Base-by-base conservation (phyloP, 1,140 invertebrate genomes). In the Drosophila sucinea region DNA sequence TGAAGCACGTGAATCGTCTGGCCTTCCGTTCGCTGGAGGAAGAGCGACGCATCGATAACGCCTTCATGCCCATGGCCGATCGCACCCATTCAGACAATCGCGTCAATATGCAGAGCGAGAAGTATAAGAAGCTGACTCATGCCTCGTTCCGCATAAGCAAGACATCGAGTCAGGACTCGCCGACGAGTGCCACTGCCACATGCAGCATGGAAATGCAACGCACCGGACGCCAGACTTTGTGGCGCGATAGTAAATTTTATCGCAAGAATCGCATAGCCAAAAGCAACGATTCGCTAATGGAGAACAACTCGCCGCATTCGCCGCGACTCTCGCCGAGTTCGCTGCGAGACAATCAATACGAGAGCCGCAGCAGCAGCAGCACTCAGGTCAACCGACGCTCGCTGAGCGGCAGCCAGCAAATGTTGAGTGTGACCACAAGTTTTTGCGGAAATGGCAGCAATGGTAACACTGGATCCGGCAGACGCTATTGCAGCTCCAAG, bases 81-180 rank as follows among this genome's bases (percentile, higher is more conserved):
- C 91, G 91, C 57, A 92, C 91, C n/a, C 84, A 91, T 40, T 92
- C 91, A n/a, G 91, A 92, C 61, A 91, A 92, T 78, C 85, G 90
- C 29, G 91, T 92, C 29, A 91, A 92, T 23, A 85, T 90, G 78
- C 91, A 92, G 62, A 89, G 81, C 30, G 91, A 92, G 58, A 92
- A 92, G 61, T 92, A 92, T 38, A 92, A 92, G 58, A 92, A 92
- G 61, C 72, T 92, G 6, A 92, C 91, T 11, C 91, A 92, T 38
- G 77, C 90, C 55, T 91, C 91, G 8, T 92, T 92, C 25, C 85
- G 90, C 58, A 91, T 91, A 5, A 91, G 90, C 61, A 90, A 92
- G 64, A 90, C 86, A 1, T 79, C 90, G 5, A 75, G 73, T 11
- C 77, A 83, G 40, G 27, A 73, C 23, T 68, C 79, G 41, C 77